Conservation (phyloP, 1,140 invertebrate genomes). For the Cotesia typhae region DNA sequence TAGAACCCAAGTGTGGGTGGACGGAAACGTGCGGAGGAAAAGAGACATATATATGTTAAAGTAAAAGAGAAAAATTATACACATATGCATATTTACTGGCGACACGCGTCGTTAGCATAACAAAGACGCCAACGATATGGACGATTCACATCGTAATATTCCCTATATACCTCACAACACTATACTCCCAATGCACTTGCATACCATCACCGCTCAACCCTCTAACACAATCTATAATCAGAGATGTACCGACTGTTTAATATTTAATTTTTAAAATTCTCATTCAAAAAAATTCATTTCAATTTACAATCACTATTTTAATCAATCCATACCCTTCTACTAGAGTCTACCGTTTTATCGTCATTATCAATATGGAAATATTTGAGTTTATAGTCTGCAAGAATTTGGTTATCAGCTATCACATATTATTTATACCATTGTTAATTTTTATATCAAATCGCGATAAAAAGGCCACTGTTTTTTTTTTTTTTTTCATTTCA, state of each 20-base stretch:
- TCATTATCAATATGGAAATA: no score
- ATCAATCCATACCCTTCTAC: no score
- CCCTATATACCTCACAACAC: constrained; percentile 24
- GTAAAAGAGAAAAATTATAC: constrained; percentile 25
- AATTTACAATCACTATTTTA: no score
- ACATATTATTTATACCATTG: no score
- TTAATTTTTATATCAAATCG: no score
- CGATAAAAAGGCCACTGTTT: no score
- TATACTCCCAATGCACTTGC: constrained; percentile 20
- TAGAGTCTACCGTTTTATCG: no score
- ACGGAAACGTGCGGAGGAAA: constrained; percentile 17
- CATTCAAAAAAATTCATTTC: no score
- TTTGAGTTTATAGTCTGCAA: no score
- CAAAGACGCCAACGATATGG: constrained; percentile 49
- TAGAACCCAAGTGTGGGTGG: constrained; percentile 1
- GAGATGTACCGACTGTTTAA: background rate
- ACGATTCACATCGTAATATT: constrained; percentile 46
- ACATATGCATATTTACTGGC: constrained; percentile 60
- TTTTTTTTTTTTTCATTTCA: no score
- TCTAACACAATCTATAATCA: background rate
- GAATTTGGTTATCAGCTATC: no score
- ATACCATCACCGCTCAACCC: background rate
- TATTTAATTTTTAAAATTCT: constrained; percentile 12
- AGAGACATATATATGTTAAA: constrained; percentile 20
- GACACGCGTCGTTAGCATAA: constrained; percentile 57